Conservation (phyloP, 92 coral and sea anemone species). For the Actinernus sp. region DNA sequence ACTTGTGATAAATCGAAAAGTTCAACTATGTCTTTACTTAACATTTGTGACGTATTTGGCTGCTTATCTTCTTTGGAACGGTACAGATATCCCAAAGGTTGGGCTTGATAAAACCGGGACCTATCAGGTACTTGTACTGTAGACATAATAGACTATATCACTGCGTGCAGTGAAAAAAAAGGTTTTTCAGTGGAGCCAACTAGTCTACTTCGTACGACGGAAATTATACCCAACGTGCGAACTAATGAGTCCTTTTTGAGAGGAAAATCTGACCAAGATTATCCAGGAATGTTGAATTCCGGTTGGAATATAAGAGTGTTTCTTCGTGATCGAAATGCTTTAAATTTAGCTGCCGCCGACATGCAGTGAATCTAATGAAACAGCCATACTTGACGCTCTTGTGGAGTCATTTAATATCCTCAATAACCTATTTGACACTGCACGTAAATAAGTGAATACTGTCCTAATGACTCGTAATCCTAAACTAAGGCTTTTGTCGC, state of each 20-base stretch:
- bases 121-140: conserved; percentile 27
- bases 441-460: conserved; percentile 2
- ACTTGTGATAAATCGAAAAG: neutral
- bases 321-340: neutral
- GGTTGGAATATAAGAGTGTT: neutral
- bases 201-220: conserved; percentile 32
- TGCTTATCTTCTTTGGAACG: conserved; percentile 19
- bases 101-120: conserved; percentile 10
- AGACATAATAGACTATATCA: conserved; percentile 22
- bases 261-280: neutral
- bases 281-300: conserved; percentile 38
- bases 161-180: conserved; percentile 6
- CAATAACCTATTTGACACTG: conserved; percentile 50
- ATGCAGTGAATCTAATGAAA: conserved; percentile 5
- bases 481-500: conserved; percentile 28
- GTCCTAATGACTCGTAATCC: conserved; percentile 39
- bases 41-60: conserved; percentile 17
- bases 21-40: neutral
- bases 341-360: conserved; percentile 7
- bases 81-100: conserved; percentile 8
- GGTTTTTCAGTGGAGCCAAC: conserved; percentile 29
- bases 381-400: conserved; percentile 8
- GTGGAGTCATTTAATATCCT: conserved; percentile 33
- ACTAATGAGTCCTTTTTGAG: conserved; percentile 10
- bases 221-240: conserved; percentile 11